These are phyloP conservation scores for Donacobius atricapilla DNA, from an alignment of 2,113 vertebrate genomes.

Conservation along the genomic window DNA sequence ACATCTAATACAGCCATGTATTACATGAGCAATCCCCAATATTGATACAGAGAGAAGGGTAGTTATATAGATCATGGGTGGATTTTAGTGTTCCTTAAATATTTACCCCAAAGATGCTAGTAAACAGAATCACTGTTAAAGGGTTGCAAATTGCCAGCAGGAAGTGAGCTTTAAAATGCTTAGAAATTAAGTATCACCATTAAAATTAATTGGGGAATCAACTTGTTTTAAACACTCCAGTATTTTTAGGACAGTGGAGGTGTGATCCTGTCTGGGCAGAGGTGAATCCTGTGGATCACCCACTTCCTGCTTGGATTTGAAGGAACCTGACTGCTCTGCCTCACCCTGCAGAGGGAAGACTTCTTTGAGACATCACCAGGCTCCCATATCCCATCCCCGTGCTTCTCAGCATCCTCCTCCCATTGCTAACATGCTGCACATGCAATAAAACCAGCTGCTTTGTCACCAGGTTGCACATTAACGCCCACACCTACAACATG, in stretches of 20 bases:
- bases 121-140: not conserved
- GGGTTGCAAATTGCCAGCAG: not conserved
- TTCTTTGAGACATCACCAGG: not conserved
- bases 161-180: not conserved
- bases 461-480: not conserved
- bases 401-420: not conserved
- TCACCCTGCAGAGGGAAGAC: not conserved
- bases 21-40: not conserved
- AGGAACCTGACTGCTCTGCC: not conserved
- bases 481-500: not conserved
- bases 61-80: not conserved
- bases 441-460: not conserved
- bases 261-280: not conserved
- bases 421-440: fast-evolving
- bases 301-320: not conserved
- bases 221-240: not conserved
- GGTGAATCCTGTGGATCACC: not conserved
- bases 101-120: not conserved
- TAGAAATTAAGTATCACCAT: not conserved
- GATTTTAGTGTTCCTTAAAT: not conserved
- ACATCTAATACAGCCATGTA: not conserved
- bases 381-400: fast-evolving
- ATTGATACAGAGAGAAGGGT: not conserved
- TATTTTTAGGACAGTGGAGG: not conserved
- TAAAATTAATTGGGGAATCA: not conserved